Evolutionary conservation across 2,113 vertebrate genomes (phyloP).

Genomic region (Salvator merianae): DNA sequence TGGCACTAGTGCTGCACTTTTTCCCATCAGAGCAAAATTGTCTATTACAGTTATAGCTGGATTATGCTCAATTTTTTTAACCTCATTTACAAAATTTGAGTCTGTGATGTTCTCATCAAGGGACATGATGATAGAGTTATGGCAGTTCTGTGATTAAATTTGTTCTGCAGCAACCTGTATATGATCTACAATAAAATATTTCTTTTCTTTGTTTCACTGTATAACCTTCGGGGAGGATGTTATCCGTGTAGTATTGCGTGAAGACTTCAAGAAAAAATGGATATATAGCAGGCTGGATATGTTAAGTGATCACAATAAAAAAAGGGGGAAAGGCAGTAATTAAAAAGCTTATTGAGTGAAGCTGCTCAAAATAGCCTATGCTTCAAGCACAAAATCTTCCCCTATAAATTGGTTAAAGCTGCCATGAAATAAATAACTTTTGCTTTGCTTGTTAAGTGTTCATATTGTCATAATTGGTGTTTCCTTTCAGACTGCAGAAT

Average conservation of each 20-base stretch:
- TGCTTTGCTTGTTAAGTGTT: not conserved
- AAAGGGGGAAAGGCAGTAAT: constrained; percentile 50
- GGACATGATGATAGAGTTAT: constrained; percentile 73
- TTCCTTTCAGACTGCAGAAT: constrained; percentile 23
- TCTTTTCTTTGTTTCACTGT: constrained; percentile 67
- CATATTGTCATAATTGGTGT: constrained; percentile 12
- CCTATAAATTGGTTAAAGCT: constrained; percentile 33
- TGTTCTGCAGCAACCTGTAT: constrained; percentile 70
- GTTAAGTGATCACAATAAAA: constrained; percentile 15
- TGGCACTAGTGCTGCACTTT: constrained; percentile 60
- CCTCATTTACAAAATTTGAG: constrained; percentile 73
- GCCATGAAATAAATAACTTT: constrained; percentile 7
- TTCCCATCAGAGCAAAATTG: constrained; percentile 70
- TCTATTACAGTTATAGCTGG: constrained; percentile 67
- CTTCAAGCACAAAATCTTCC: constrained; percentile 18
- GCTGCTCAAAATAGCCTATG: constrained; percentile 31
- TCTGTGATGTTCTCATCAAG: constrained; percentile 73
- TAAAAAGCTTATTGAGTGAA: constrained; percentile 50
- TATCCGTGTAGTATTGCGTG: constrained; percentile 50
- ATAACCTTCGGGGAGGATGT: constrained; percentile 49
- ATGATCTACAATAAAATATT: constrained; percentile 69
- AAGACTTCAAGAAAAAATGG: constrained; percentile 40
- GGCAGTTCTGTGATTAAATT: constrained; percentile 75
- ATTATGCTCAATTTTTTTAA: constrained; percentile 53
- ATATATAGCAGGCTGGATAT: constrained; percentile 33